Percentiles rank a stretch among this genome's conserved stretches.
phyloP scores from a whole-genome alignment of 1,140 invertebrate species.

The Drosophila repleta region DNA sequence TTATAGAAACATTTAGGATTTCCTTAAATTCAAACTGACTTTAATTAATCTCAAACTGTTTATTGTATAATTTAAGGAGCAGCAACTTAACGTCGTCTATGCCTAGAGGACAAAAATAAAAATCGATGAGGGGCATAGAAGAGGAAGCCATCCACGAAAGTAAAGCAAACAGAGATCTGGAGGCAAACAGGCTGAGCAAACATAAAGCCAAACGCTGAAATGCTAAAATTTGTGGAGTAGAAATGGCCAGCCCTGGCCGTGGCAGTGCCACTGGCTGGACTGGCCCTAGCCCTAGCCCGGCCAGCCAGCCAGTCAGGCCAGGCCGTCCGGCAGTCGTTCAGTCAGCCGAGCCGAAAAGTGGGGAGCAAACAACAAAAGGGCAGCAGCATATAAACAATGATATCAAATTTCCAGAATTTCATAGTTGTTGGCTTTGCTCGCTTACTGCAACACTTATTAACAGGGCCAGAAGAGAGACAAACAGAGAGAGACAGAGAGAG shows the following conservation, averaged over 20 bases:
- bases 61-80: constrained; percentile 9
- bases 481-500: background rate
- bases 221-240: constrained; percentile 22
- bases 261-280: background rate
- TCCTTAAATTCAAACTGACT: too few species aligned
- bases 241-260: constrained; percentile 17
- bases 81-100: constrained; percentile 12
- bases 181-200: constrained; percentile 52
- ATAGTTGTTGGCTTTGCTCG: constrained; percentile 52
- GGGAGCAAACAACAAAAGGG: constrained; percentile 71
- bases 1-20: too few species aligned
- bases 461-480: constrained; percentile 37
- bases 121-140: constrained; percentile 49
- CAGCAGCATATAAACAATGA: constrained; percentile 79
- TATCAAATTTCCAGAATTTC: constrained; percentile 75
- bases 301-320: background rate
- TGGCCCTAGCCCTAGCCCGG: constrained; percentile 5
- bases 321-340: constrained; percentile 26
- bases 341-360: constrained; percentile 58
- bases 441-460: constrained; percentile 70
- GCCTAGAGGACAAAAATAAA: constrained; percentile 10
- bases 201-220: constrained; percentile 44
- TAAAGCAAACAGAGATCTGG: constrained; percentile 38
- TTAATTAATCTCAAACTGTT: background rate
- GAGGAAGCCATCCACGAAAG: constrained; percentile 24